Base-by-base conservation (phyloP, 2,888 invertebrate species). In the Drosophila pseudotalamancana region DNA sequence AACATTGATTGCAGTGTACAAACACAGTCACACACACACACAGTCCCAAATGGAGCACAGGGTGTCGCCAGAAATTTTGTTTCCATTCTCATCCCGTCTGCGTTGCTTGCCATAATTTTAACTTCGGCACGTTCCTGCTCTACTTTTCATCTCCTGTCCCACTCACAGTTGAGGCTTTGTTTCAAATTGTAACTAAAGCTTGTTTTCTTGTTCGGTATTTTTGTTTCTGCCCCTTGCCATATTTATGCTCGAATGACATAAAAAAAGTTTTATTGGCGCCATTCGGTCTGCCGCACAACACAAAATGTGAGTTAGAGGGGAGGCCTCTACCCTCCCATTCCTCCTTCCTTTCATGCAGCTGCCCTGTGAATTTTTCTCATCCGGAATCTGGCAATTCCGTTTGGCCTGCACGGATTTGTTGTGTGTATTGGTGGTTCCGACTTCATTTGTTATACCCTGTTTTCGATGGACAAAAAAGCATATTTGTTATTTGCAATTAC, bases 221-320 rank as follows among this genome's bases (percentile, higher is more conserved):
- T 35, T 46, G 49, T 46, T 27, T 37, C 29, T 32, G 12, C 12
- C 8, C 8, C 9, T 12, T 6, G 14, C 27, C 6, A 8, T 39
- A 29, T 25, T 34, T 50, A 40, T 21, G 45, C 50, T 71, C 37
- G 29, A 55, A 55, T 49, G 18, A 54, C 43, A 69, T 57, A 72
- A 66, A 69, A 84, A 84, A 82, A 79, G 66, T 85, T 85, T 85
- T 85, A 82, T 78, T 82, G 83, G 77, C 85, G 83, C 83, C 83
- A 75, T 72, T 85, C 55, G 75, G 83, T 83, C 83, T 85, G 75
- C 72, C 73, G 59, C 75, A 83, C 55, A 75, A 50, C 43, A 68
- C 61, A 32, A 48, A 80, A 71, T 67, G 37, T 73, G 53, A 63
- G 73, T 57, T 72, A 39, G 48, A 49, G 34, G 19, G 59, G 19